These are phyloP conservation scores for Sphyrna mokarran DNA, from an alignment of 2,113 vertebrate species.

Conservation along the genomic window DNA sequence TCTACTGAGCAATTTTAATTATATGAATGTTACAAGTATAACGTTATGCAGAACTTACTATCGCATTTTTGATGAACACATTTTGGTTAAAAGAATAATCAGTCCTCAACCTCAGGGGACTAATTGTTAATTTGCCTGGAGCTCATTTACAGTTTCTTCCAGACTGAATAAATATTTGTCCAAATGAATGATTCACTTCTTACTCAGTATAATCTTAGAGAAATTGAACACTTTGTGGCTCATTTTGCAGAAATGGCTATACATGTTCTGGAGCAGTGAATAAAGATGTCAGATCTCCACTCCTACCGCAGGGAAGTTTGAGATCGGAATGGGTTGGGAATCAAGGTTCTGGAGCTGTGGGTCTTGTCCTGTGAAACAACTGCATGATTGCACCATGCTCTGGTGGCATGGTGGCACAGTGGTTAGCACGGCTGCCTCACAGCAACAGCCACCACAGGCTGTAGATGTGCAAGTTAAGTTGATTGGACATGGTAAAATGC, in stretches of 20 bases:
- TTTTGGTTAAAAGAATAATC: background rate
- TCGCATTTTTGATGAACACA: background rate
- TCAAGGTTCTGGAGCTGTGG: background rate
- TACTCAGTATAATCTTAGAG: background rate
- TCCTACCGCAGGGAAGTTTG: background rate
- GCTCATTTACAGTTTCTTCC: conserved; percentile 6
- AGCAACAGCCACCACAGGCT: too few species aligned
- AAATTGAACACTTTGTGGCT: background rate
- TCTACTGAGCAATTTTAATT: background rate
- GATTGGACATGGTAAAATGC: too few species aligned
- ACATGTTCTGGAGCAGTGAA: background rate
- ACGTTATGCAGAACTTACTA: background rate
- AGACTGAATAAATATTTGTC: background rate
- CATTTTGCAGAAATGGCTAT: background rate
- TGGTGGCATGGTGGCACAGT: too few species aligned
- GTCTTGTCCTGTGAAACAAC: background rate
- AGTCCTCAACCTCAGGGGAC: background rate
- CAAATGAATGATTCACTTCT: background rate
- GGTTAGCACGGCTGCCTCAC: too few species aligned
- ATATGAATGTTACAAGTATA: background rate
- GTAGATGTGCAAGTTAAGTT: too few species aligned
- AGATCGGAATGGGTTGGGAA: background rate
- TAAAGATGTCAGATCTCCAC: background rate
- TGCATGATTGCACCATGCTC: background rate
- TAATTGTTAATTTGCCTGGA: background rate